Conservation (phyloP, 2,888 invertebrate genomes). For the Silvanus unidentatus region DNA sequence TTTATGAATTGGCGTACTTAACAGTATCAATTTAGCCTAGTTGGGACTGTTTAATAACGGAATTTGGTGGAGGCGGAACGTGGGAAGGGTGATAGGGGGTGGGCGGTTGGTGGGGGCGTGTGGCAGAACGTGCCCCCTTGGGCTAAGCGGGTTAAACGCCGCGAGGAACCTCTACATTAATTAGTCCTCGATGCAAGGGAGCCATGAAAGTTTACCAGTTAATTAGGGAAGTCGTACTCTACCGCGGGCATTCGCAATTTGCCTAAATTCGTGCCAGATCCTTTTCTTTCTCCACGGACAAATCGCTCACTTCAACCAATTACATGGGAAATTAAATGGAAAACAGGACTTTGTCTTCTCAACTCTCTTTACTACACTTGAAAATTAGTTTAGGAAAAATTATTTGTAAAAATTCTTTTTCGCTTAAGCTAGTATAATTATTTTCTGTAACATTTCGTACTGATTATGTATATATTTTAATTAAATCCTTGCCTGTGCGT, state of each 20-base stretch:
- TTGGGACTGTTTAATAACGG: conserved; percentile 16
- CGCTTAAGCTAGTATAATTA: too few species aligned
- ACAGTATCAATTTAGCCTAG: conserved; percentile 34
- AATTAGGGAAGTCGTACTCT: conserved; percentile 45
- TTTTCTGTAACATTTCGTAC: too few species aligned
- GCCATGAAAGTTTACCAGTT: conserved; percentile 50
- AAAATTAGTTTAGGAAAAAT: too few species aligned
- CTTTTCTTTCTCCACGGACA: conserved; percentile 2
- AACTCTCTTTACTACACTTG: background rate
- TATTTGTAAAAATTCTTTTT: too few species aligned
- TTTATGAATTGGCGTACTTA: conserved; percentile 39
- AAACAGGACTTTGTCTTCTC: conserved; percentile 1
- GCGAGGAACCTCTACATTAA: conserved; percentile 41
- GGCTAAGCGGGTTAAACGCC: conserved; percentile 27
- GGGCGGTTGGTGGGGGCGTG: too few species aligned
- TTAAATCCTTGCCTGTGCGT: too few species aligned
- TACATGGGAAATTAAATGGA: conserved; percentile 1
- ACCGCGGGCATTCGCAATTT: conserved; percentile 38
- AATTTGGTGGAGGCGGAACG: conserved; percentile 10
- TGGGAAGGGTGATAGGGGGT: background rate
- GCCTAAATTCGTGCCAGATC: conserved; percentile 33
- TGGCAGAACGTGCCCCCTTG: background rate
- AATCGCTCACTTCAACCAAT: conserved; percentile 1
- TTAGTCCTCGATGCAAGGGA: conserved; percentile 46
- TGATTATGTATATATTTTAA: too few species aligned